Evolutionary conservation across 2,113 vertebrate genomes (phyloP), one percentile per base, ranked within the genome.

Genomic region (Nymphicus hollandicus): DNA sequence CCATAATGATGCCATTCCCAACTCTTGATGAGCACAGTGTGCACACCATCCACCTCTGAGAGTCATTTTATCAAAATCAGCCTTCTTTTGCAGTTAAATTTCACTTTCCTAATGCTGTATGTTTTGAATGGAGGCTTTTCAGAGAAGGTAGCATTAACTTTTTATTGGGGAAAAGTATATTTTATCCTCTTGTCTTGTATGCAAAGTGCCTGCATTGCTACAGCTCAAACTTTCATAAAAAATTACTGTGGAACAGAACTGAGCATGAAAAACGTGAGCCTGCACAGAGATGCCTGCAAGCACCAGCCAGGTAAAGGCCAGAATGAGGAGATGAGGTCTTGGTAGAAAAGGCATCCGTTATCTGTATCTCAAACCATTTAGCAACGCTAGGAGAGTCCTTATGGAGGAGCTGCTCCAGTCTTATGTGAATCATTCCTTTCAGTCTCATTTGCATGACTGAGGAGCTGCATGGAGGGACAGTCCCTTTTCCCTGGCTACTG

Each of bases 281-380:
- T 78, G 11, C 31, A n/a, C 4, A 77, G 5, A 39, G 18, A 9
- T 1, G 3, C 16, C 43, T 77, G 15, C 0, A 0, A 80, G 13
- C 19, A 7, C 3, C 9, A n/a, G 28, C 4, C 31, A 46, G 17
- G 24, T 66, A 53, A 86, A 15, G 6, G 4, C 22, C 6, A 19
- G 24, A 4, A 10, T 25, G 25, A 10, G 18, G 18, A 72, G 14
- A 37, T 49, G 19, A 79, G 3, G 4, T 27, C 13, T 72, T 44
- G 7, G 11, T 35, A 56, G 35, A 52, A 31, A 19, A 27, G 2
- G 1, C 5, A 10, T 2, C 11, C 6, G 7, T 46, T 66, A 35
- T 15, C 19, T 43, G 7, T 9, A n/a, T 20, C 4, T 14, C 4
- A 15, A 49, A 18, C 2, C 3, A 1, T 46, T 81, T 25, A 70